A percentile compares a stretch with the other conserved stretches of the same genome.
These are phyloP conservation scores for Pavo muticus DNA, from an alignment of 2,113 vertebrate species.

Conservation along the genomic window DNA sequence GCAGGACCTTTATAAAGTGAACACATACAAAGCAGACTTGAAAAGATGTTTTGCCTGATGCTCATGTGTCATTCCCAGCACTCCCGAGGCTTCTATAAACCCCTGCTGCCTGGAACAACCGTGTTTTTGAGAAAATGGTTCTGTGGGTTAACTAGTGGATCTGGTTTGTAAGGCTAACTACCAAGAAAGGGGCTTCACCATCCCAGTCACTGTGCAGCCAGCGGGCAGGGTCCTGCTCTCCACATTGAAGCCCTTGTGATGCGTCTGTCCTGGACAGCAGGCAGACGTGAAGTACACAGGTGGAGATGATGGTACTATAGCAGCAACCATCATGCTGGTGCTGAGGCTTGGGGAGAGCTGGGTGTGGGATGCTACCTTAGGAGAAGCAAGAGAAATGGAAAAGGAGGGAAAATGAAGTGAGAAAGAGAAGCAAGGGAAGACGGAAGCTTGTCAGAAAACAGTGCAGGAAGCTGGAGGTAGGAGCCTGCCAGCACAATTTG, in stretches of 20 bases:
- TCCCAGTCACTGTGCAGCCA: not conserved
- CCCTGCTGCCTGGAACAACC: not conserved
- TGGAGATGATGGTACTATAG: accelerated
- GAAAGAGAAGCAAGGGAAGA: not conserved
- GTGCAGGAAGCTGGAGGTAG: not conserved
- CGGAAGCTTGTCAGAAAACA: not conserved
- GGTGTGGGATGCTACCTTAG: not conserved
- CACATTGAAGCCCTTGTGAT: accelerated
- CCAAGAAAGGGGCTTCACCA: accelerated
- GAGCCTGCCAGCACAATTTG: slow-evolving; percentile 5
- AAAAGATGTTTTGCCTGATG: not conserved
- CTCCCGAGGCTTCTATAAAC: not conserved
- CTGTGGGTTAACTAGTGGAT: accelerated
- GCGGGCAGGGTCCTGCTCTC: not conserved
- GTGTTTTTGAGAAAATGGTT: accelerated
- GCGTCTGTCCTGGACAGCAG: not conserved
- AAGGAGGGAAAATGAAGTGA: slow-evolving; percentile 6
- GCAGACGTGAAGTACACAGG: accelerated
- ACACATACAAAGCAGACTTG: not conserved
- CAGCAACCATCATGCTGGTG: not conserved
- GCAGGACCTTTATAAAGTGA: not conserved
- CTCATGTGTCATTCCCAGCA: not conserved
- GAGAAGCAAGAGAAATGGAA: not conserved
- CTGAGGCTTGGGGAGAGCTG: not conserved
- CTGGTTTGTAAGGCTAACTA: accelerated